A percentile compares a stretch with the other conserved stretches of the same genome.
These are phyloP conservation scores for Theretra japonica DNA, from an alignment of 2,888 invertebrate species.

Conservation along the genomic window DNA sequence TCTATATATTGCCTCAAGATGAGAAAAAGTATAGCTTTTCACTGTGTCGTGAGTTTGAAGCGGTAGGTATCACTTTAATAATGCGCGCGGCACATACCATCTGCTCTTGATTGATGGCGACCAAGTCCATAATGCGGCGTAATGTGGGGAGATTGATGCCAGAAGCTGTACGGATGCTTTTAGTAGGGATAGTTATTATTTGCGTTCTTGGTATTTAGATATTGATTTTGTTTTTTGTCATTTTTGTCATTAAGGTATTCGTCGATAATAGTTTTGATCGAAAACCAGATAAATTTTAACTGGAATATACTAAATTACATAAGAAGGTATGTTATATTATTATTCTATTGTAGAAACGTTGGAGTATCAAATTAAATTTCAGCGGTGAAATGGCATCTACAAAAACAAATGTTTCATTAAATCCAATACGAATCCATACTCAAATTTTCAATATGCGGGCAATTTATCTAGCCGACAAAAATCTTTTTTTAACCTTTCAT, in stretches of 20 bases:
- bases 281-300: too few relatives aligned
- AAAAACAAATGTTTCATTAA: background rate
- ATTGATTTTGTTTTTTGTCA: background rate
- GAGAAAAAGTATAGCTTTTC: background rate
- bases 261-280: background rate
- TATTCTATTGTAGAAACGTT: too few relatives aligned
- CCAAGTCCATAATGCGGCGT: constrained; percentile 56
- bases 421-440: background rate
- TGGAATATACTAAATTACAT: too few relatives aligned
- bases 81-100: constrained; percentile 50
- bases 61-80: constrained; percentile 29
- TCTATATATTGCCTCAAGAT: constrained; percentile 11
- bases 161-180: constrained; percentile 36
- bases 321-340: too few relatives aligned
- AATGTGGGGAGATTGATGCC: constrained; percentile 59
- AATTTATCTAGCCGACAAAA: constrained; percentile 56
- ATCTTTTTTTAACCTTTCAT: constrained; percentile 58
- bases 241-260: background rate
- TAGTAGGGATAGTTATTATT: constrained; percentile 21
- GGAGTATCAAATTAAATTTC: background rate
- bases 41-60: constrained; percentile 22
- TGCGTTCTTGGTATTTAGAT: background rate
- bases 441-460: constrained; percentile 31
- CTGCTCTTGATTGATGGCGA: constrained; percentile 70
- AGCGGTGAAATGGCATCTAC: background rate